Conservation (phyloP, 2,797 vertebrate genomes). For the Pangasius krempfi region DNA sequence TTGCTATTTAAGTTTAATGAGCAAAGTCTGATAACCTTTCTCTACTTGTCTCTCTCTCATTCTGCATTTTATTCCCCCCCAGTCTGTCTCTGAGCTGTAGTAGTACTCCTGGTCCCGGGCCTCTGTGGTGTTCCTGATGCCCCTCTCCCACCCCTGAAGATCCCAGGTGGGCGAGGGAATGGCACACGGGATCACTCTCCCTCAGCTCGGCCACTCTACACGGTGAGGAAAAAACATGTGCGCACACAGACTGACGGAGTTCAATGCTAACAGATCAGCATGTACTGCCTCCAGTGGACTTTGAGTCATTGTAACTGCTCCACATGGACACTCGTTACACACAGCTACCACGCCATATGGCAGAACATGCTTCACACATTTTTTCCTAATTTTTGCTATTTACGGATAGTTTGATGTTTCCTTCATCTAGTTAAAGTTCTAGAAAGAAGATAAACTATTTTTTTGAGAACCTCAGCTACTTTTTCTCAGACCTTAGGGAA, state of each 20-base stretch:
- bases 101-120: constrained; percentile 80
- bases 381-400: not conserved
- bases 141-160: constrained; percentile 76
- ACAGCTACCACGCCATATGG: not conserved
- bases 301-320: not conserved
- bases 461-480: not conserved
- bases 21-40: no score
- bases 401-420: not conserved
- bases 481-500: not conserved
- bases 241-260: not conserved
- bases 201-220: constrained; percentile 75
- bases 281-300: not conserved
- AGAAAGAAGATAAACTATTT: no score
- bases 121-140: constrained; percentile 77
- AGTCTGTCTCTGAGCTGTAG: constrained; percentile 81
- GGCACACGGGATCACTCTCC: constrained; percentile 73
- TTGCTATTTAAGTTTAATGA: not conserved
- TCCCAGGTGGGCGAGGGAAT: constrained; percentile 76
- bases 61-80: not conserved
- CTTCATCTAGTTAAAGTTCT: not conserved
- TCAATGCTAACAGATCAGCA: not conserved
- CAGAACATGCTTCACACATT: not conserved
- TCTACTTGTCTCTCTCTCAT: not conserved
- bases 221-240: constrained; percentile 65
- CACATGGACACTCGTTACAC: not conserved